Percentiles rank a stretch among this genome's conserved stretches.
These are phyloP conservation scores for Hoplodrina ambigua DNA, from an alignment of 2,888 invertebrate genomes.

Conservation along the genomic window DNA sequence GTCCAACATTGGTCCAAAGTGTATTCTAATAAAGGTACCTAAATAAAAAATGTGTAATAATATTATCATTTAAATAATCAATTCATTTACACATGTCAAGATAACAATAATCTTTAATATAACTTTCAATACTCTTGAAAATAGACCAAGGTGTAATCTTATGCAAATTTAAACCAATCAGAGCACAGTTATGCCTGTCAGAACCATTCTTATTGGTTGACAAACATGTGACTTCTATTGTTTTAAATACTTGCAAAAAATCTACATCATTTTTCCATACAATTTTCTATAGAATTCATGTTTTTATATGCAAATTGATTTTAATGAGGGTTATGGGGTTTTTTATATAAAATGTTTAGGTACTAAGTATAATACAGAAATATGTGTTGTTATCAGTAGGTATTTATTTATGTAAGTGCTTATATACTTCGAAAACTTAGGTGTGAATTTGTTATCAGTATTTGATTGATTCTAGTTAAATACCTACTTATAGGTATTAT, in stretches of 20 bases:
- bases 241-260: conserved; percentile 8
- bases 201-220: conserved; percentile 37
- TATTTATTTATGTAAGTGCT: not conserved
- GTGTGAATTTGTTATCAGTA: not conserved
- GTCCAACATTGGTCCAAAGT: conserved; percentile 10
- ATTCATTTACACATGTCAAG: conserved; percentile 15
- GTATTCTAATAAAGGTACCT: not conserved
- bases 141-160: conserved; percentile 54
- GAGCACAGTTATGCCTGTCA: conserved; percentile 2
- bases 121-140: conserved; percentile 43
- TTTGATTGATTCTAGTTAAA: conserved; percentile 1
- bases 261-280: not conserved
- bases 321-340: too few species aligned
- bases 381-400: conserved; percentile 13
- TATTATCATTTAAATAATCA: conserved; percentile 7
- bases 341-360: too few species aligned
- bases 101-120: conserved; percentile 37
- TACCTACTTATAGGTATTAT: not conserved
- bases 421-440: too few species aligned
- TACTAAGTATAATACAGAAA: not conserved
- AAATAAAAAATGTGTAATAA: not conserved
- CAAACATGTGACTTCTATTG: conserved; percentile 39
- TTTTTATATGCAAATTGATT: conserved; percentile 9
- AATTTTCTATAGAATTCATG: conserved; percentile 3
- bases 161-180: conserved; percentile 55